Conservation (phyloP, 2,113 vertebrate genomes). For the Rhodinocichla rosea region DNA sequence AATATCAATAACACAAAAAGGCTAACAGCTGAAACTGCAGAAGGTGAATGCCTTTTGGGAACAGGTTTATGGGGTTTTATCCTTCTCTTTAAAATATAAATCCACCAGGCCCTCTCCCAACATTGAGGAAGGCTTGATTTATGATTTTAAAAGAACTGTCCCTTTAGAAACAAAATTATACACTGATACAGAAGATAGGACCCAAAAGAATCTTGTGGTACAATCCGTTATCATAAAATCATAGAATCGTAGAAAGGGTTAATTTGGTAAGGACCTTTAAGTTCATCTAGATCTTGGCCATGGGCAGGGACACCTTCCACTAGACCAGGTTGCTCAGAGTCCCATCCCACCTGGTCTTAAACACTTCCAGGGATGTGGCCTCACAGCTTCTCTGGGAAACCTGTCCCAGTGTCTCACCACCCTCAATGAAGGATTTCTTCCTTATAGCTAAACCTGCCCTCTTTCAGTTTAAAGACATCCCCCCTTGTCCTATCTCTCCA, state of each 20-base stretch:
- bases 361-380: too few species aligned
- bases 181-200: background rate
- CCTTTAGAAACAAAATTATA: background rate
- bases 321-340: background rate
- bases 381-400: background rate
- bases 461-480: background rate
- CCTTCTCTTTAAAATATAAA: background rate
- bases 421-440: background rate
- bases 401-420: background rate
- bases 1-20: background rate
- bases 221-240: background rate
- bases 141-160: background rate
- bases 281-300: background rate
- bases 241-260: background rate
- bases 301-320: background rate
- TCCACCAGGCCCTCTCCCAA: background rate
- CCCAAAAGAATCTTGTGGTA: background rate
- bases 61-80: accelerated
- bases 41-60: background rate
- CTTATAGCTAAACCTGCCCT: background rate
- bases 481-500: background rate
- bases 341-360: background rate
- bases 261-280: background rate
- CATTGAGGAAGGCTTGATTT: background rate
- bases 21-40: background rate